Percentiles rank a stretch among this genome's conserved stretches.
phyloP scores from a whole-genome alignment of 1,140 invertebrate genomes.

The Pemphigus obesinymphae region DNA sequence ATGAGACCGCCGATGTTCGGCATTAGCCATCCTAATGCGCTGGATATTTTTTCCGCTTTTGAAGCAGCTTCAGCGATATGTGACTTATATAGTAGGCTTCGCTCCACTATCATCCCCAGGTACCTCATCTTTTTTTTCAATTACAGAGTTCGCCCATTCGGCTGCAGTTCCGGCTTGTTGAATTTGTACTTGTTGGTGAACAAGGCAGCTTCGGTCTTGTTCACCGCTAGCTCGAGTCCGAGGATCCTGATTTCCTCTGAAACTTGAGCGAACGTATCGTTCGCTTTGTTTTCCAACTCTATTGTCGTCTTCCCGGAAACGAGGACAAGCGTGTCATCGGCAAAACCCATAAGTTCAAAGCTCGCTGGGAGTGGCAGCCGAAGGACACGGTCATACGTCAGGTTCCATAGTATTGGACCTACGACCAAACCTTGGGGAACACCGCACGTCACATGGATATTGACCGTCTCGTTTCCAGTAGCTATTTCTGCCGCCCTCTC shows the following conservation, averaged over 20 bases:
- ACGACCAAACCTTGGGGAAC: constrained; percentile 7
- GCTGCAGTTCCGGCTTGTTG: background rate
- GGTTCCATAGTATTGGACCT: background rate
- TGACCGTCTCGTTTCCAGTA: background rate
- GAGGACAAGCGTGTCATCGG: background rate
- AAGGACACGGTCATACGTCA: background rate
- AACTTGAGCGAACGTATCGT: background rate
- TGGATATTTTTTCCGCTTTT: background rate
- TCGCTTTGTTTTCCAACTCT: background rate
- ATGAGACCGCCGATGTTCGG: background rate
- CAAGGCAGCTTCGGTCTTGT: background rate
- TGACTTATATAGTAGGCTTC: background rate
- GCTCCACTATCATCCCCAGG: background rate
- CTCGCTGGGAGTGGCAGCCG: background rate
- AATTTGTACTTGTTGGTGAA: background rate
- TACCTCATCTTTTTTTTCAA: background rate
- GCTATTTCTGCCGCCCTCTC: background rate
- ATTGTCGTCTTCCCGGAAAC: background rate
- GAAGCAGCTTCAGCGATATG: background rate
- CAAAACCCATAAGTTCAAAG: background rate
- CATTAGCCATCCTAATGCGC: background rate
- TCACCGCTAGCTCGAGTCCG: background rate
- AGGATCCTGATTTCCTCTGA: background rate
- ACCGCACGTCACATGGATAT: background rate
- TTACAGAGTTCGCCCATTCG: background rate